phyloP scores from a whole-genome alignment of 2,888 invertebrate genomes.

The Oligia latruncula region DNA sequence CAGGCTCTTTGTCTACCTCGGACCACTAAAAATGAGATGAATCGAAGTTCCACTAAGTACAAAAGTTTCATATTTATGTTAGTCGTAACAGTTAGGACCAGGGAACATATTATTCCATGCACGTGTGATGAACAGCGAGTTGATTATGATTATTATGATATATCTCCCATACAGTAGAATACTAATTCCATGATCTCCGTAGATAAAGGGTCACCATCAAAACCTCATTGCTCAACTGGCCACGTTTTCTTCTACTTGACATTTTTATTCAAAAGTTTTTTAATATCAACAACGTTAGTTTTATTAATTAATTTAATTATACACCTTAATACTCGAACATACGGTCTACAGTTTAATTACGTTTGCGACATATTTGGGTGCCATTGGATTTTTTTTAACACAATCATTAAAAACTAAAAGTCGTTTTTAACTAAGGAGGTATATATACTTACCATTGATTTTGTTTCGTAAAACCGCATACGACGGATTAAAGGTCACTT shows the following conservation, averaged over 20 bases:
- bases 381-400: too few relatives aligned
- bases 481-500: background rate
- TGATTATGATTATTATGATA: background rate
- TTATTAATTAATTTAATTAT: too few relatives aligned
- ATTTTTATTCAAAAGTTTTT: too few relatives aligned
- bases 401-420: too few relatives aligned
- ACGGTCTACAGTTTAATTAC: too few relatives aligned
- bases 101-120: background rate
- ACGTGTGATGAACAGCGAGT: background rate
- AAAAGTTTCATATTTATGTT: background rate
- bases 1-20: conserved; percentile 42
- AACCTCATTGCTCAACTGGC: background rate
- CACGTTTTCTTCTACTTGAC: too few relatives aligned
- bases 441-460: too few relatives aligned
- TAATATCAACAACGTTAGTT: too few relatives aligned
- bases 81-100: background rate
- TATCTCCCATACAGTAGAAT: background rate
- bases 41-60: conserved; percentile 5
- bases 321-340: too few relatives aligned
- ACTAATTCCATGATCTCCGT: background rate
- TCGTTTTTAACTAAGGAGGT: too few relatives aligned
- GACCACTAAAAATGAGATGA: background rate
- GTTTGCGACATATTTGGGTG: too few relatives aligned
- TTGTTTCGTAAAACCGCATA: background rate
- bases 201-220: background rate